phyloP scores from a whole-genome alignment of 2,888 invertebrate species.

The Sphaerolaimus hirsutus region DNA sequence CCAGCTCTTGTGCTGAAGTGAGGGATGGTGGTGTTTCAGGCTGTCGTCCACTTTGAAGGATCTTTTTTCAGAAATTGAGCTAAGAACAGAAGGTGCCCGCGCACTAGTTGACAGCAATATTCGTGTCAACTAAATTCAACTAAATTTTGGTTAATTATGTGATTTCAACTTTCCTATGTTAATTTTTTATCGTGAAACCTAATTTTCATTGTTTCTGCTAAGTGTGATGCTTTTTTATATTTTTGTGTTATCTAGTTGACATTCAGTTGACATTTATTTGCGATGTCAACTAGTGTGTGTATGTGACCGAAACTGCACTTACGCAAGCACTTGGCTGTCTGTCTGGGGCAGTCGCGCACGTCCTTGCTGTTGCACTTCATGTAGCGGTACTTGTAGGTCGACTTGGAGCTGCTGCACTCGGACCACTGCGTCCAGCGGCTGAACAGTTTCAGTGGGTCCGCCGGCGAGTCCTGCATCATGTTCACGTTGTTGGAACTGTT shows the following conservation, averaged over 20 bases:
- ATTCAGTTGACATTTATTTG: not conserved
- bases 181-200: not conserved
- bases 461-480: not conserved
- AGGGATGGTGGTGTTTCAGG: not conserved
- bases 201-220: not conserved
- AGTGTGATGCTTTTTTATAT: no score
- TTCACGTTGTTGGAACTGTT: not conserved
- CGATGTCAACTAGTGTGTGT: not conserved
- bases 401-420: slow-evolving; percentile 6
- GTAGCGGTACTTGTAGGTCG: slow-evolving; percentile 10
- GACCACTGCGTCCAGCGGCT: slow-evolving; percentile 12
- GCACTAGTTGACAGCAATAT: no score
- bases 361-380: slow-evolving; percentile 12
- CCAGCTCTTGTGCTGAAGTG: not conserved
- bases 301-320: slow-evolving; percentile 3
- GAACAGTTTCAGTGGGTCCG: not conserved
- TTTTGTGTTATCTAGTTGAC: no score
- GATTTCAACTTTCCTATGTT: no score
- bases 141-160: no score
- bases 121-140: not conserved
- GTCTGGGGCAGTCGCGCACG: slow-evolving; percentile 13
- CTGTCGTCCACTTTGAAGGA: no score
- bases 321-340: slow-evolving; percentile 10
- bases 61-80: no score
- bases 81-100: no score